Percentiles rank a stretch among this genome's conserved stretches.
phyloP scores from a whole-genome alignment of 1,140 invertebrate species.

The Meteorus sp. region DNA sequence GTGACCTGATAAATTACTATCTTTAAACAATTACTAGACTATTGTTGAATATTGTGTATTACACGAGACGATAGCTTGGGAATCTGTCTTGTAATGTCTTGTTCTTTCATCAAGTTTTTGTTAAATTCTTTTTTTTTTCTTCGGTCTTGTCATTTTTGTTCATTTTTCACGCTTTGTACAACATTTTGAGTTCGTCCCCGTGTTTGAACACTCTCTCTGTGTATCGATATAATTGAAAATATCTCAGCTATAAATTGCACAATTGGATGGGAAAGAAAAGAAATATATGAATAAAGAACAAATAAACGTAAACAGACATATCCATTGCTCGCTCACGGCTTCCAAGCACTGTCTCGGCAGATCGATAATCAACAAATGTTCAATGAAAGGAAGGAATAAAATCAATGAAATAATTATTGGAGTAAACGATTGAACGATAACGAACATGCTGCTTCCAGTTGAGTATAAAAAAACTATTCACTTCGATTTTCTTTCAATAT shows the following conservation, averaged over 20 bases:
- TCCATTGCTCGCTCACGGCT: slow-evolving; percentile 7
- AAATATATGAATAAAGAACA: background rate
- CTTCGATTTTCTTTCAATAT: too few relatives aligned
- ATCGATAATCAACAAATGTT: background rate
- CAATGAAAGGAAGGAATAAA: too few relatives aligned
- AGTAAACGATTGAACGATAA: too few relatives aligned
- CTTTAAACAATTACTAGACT: slow-evolving; percentile 42
- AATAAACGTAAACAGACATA: background rate
- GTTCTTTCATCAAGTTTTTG: slow-evolving; percentile 12
- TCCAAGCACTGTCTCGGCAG: background rate
- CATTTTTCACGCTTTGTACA: slow-evolving; percentile 23
- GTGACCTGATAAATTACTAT: slow-evolving; percentile 47
- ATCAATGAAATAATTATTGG: too few relatives aligned
- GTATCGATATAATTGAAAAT: slow-evolving; percentile 5
- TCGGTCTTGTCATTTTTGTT: slow-evolving; percentile 21
- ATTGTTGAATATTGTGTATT: slow-evolving; percentile 50
- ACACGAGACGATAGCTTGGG: slow-evolving; percentile 46
- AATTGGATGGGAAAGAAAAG: background rate
- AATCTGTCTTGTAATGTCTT: slow-evolving; percentile 22
- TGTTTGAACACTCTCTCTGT: too few relatives aligned
- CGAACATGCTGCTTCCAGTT: too few relatives aligned
- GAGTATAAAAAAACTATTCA: too few relatives aligned
- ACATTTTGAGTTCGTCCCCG: slow-evolving; percentile 41
- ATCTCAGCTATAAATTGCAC: slow-evolving; percentile 8
- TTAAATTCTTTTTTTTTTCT: slow-evolving; percentile 30